Conservation (phyloP, 2,797 vertebrate genomes). For the Molothrus aeneus region DNA sequence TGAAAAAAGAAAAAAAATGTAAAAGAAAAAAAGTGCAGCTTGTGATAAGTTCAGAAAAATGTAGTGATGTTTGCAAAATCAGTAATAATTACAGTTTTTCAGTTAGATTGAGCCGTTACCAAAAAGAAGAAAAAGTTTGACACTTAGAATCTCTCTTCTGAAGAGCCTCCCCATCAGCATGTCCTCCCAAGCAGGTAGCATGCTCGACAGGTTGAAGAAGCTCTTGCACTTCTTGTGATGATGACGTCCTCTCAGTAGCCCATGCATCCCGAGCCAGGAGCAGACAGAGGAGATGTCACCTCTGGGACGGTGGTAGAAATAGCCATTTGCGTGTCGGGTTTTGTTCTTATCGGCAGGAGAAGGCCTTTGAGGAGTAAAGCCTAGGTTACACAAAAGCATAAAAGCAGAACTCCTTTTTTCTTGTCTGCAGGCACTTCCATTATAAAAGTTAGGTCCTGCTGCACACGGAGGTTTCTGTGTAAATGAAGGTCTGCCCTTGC, state of each 20-base stretch:
- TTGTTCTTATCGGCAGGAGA: not conserved
- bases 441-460: not conserved
- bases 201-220: not conserved
- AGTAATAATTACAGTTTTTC: not conserved
- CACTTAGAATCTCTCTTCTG: not conserved
- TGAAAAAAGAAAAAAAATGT: fast-evolving
- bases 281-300: not conserved
- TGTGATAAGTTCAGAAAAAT: not conserved
- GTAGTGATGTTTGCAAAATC: not conserved
- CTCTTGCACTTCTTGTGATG: fast-evolving
- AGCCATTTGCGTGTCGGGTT: not conserved
- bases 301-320: not conserved
- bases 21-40: fast-evolving
- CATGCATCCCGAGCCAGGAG: not conserved
- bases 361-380: slow-evolving; percentile 38
- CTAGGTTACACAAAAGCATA: slow-evolving; percentile 1
- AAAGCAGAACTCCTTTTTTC: slow-evolving; percentile 2
- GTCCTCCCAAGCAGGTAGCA: not conserved
- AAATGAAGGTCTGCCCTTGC: not conserved
- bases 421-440: not conserved
- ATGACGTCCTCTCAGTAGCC: not conserved
- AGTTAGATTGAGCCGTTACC: not conserved
- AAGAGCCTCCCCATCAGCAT: not conserved
- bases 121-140: not conserved
- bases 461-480: not conserved